These are phyloP conservation scores for Drosophila serrata DNA, from an alignment of 1,140 invertebrate genomes.

Conservation along the genomic window DNA sequence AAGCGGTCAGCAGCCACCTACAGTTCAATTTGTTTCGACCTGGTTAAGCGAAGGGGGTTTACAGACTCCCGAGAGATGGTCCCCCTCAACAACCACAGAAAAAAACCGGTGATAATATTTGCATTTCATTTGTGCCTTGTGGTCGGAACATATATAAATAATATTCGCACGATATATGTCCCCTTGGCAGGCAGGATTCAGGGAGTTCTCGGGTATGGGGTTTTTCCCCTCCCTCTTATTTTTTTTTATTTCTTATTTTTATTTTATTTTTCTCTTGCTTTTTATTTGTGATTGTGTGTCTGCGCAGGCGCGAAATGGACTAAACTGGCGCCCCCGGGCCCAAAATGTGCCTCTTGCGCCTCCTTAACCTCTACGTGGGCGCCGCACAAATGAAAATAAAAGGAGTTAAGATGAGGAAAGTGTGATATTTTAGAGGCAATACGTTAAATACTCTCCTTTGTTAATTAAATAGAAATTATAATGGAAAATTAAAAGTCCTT, in stretches of 20 bases:
- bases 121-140: constrained; percentile 68
- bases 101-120: constrained; percentile 77
- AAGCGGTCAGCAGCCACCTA: constrained; percentile 70
- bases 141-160: constrained; percentile 72
- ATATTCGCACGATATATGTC: constrained; percentile 84
- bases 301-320: constrained; percentile 76
- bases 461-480: neutral
- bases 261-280: neutral
- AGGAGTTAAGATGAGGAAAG: neutral
- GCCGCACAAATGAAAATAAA: constrained; percentile 51
- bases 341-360: constrained; percentile 44
- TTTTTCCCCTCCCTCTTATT: too few species aligned
- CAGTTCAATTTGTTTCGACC: constrained; percentile 80
- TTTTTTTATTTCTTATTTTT: neutral
- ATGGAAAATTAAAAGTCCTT: neutral
- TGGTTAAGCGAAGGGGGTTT: constrained; percentile 44
- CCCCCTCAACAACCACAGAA: neutral
- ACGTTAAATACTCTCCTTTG: constrained; percentile 3
- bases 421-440: neutral
- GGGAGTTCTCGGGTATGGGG: constrained; percentile 31
- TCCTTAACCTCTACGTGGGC: constrained; percentile 77
- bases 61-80: neutral
- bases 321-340: constrained; percentile 75
- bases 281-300: constrained; percentile 33
- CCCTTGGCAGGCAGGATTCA: constrained; percentile 75